Conservation (phyloP, 1,140 invertebrate species). For the Apis mellifera region DNA sequence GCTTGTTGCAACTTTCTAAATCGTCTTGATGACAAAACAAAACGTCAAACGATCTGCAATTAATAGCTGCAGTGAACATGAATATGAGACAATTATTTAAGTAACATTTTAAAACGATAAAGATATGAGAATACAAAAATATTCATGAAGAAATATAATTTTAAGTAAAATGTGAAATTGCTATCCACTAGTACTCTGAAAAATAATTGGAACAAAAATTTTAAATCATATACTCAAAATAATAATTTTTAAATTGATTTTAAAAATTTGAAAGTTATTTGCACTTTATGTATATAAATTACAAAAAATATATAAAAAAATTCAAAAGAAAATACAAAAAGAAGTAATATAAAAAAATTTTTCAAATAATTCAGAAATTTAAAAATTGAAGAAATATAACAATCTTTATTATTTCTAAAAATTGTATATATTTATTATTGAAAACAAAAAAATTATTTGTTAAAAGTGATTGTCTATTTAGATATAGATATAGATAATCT, state of each 20-base stretch:
- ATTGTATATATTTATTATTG: no score
- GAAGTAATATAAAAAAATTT: not conserved
- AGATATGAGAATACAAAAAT: not conserved
- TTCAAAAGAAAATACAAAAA: no score
- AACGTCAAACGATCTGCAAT: not conserved
- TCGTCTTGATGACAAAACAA: slow-evolving; percentile 14
- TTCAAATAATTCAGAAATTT: not conserved
- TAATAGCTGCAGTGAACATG: not conserved
- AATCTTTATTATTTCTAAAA: not conserved
- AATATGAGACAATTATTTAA: slow-evolving; percentile 1
- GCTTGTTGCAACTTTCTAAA: slow-evolving; percentile 40
- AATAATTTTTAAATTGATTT: not conserved
- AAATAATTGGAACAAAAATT: not conserved
- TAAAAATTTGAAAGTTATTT: not conserved
- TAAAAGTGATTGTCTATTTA: no score
- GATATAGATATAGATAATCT: no score
- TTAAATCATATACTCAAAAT: not conserved
- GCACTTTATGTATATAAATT: not conserved
- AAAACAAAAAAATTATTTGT: no score
- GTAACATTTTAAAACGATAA: not conserved
- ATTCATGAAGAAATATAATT: not conserved
- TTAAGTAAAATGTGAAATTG: not conserved
- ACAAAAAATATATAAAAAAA: not conserved
- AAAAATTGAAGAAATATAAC: not conserved
- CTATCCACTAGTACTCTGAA: not conserved